phyloP scores from a whole-genome alignment of 2,797 vertebrate genomes.

The Chiloscyllium punctatum region DNA sequence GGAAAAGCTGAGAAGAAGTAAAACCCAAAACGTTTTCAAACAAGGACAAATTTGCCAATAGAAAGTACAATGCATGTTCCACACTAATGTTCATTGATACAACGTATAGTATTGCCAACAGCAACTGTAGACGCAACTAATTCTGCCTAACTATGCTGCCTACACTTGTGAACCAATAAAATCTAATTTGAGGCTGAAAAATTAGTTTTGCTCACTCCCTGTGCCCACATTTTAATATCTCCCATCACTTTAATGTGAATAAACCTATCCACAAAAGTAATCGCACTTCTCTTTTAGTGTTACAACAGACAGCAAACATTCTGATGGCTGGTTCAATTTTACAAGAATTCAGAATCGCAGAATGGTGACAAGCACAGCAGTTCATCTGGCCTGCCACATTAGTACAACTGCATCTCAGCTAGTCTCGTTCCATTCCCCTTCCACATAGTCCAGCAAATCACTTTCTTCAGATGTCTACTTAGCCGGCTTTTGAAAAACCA shows the following conservation, averaged over 20 bases:
- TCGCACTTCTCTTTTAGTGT: not conserved
- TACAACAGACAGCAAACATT: not conserved
- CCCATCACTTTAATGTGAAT: not conserved
- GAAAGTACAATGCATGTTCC: too few species aligned
- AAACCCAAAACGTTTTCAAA: not conserved
- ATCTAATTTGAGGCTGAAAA: not conserved
- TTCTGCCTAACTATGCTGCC: not conserved
- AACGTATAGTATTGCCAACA: not conserved
- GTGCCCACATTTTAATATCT: not conserved
- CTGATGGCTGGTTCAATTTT: not conserved
- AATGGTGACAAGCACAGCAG: too few species aligned
- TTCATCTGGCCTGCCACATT: too few species aligned
- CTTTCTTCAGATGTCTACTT: too few species aligned
- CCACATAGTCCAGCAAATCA: too few species aligned
- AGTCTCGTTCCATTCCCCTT: too few species aligned
- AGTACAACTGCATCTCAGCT: too few species aligned
- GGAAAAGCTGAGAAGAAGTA: too few species aligned
- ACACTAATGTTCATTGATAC: not conserved
- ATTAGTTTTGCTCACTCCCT: not conserved
- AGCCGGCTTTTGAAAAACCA: too few species aligned
- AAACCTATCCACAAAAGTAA: not conserved
- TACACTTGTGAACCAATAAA: not conserved
- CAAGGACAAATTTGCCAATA: too few species aligned
- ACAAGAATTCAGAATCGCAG: not conserved
- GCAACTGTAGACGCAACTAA: not conserved